Percentiles rank a stretch among this genome's conserved stretches.
Evolutionary conservation across 2,797 vertebrate genomes (phyloP).

Genomic region (Acipenser ruthenus): DNA sequence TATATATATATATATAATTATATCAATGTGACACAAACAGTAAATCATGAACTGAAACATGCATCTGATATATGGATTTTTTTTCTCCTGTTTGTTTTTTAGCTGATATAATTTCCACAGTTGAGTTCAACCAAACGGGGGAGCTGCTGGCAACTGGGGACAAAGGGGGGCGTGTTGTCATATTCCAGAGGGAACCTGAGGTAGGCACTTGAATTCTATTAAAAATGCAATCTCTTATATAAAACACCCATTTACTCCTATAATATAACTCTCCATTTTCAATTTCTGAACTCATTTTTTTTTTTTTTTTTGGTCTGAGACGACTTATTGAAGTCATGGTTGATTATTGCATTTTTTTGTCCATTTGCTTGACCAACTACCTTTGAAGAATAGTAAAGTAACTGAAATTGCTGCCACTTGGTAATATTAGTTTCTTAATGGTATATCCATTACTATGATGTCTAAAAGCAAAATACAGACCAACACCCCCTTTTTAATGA

Average conservation of each 20-base stretch:
- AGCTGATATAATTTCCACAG: conserved; percentile 98
- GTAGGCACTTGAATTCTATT: conserved; percentile 42
- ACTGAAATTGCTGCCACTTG: no score
- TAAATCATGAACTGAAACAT: not conserved
- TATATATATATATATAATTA: not conserved
- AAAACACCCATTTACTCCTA: not conserved
- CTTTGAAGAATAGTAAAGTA: not conserved
- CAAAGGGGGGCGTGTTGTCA: conserved; percentile 94
- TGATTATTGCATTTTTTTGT: not conserved
- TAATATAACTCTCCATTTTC: not conserved
- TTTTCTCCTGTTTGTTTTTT: conserved; percentile 20
- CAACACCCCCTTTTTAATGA: no score
- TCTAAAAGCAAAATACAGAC: no score
- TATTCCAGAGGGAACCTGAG: conserved; percentile 95
- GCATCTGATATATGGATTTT: conserved; percentile 7
- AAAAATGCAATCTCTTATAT: not conserved
- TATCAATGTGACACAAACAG: not conserved
- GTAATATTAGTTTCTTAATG: no score
- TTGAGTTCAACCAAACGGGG: conserved; percentile 96
- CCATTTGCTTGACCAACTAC: not conserved
- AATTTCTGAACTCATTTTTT: not conserved
- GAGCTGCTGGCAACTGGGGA: conserved; percentile 95
- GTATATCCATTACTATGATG: no score
- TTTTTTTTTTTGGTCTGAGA: not conserved
- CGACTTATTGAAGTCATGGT: not conserved